Conservation (phyloP, 2,113 vertebrate genomes). For the Tenrec ecaudatus region DNA sequence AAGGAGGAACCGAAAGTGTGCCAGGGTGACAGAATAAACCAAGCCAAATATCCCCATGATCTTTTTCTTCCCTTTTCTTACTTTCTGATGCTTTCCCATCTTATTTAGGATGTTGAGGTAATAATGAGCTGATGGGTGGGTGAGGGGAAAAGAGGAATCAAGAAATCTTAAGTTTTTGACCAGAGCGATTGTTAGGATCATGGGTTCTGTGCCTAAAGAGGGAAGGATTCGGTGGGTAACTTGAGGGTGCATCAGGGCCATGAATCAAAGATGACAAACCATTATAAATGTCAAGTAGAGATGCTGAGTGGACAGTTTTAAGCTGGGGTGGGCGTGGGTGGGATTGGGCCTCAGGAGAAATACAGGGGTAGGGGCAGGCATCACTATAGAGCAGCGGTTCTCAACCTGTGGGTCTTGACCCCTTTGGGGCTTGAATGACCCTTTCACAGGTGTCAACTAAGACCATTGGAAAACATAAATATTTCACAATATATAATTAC, state of each 20-base stretch:
- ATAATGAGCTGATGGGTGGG: too few species aligned
- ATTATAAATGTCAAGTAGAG: not conserved
- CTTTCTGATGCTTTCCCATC: too few species aligned
- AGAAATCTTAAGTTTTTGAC: conserved; percentile 12
- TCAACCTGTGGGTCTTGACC: too few species aligned
- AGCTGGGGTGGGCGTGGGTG: not conserved
- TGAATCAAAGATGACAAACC: not conserved
- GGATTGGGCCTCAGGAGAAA: conserved; percentile 21
- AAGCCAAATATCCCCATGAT: too few species aligned
- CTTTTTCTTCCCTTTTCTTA: too few species aligned
- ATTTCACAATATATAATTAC: too few species aligned
- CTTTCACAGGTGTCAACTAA: too few species aligned
- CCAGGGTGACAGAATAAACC: not conserved
- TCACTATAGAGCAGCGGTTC: not conserved
- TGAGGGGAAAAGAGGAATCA: conserved; percentile 15
- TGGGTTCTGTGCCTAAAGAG: conserved; percentile 66
- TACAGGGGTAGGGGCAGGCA: not conserved
- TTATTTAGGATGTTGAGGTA: not conserved
- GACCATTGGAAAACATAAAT: too few species aligned
- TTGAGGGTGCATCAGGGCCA: not conserved
- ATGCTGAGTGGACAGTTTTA: conserved; percentile 11
- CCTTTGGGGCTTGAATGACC: too few species aligned
- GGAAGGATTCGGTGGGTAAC: not conserved
- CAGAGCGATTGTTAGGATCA: not conserved
- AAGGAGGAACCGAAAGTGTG: not conserved